These are phyloP conservation scores for Brachylomia viminalis DNA, from an alignment of 2,888 invertebrate species.

Conservation along the genomic window DNA sequence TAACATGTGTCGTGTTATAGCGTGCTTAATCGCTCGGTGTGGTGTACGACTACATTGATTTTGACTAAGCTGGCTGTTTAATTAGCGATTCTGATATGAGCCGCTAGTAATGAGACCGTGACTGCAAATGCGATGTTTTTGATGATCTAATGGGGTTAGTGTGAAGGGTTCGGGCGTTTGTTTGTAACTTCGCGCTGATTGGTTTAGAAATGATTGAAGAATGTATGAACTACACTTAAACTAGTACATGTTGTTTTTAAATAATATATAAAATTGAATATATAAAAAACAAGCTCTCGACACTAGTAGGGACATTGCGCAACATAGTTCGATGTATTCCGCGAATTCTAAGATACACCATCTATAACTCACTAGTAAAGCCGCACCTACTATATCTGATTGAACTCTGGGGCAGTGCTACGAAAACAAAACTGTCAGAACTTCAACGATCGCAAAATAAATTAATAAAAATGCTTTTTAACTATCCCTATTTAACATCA, in stretches of 20 bases:
- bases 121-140: slow-evolving; percentile 23
- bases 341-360: too few relatives aligned
- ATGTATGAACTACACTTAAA: background rate
- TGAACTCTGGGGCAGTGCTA: too few relatives aligned
- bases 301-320: too few relatives aligned
- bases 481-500: too few relatives aligned
- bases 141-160: background rate
- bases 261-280: too few relatives aligned
- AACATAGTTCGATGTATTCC: too few relatives aligned
- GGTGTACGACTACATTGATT: slow-evolving; percentile 46
- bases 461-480: too few relatives aligned
- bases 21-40: background rate
- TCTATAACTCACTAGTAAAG: too few relatives aligned
- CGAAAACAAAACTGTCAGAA: too few relatives aligned
- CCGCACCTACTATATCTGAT: too few relatives aligned
- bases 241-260: background rate
- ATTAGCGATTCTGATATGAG: slow-evolving; percentile 50
- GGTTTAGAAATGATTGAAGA: background rate
- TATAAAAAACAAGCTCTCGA: too few relatives aligned
- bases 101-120: slow-evolving; percentile 52
- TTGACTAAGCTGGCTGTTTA: slow-evolving; percentile 39
- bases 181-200: background rate
- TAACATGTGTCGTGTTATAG: background rate
- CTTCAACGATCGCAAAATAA: too few relatives aligned
- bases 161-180: background rate